Evolutionary conservation across 2,797 vertebrate genomes (phyloP).

Genomic region (Diplodus puntazzo): DNA sequence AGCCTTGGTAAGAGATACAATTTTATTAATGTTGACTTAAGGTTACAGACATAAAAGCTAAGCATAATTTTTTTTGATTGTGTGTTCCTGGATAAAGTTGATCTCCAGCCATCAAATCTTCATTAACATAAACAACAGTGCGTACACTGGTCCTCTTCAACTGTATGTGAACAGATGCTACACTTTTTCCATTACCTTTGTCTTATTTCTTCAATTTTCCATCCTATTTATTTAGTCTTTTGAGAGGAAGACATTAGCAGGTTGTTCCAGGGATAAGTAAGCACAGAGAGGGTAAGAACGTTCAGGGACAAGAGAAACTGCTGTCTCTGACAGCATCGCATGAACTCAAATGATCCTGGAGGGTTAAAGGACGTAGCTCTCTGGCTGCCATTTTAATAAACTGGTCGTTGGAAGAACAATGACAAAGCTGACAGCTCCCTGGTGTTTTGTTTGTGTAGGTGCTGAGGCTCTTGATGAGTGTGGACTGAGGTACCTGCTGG

Average conservation of each 20-base stretch:
- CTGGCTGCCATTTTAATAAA: conserved; percentile 17
- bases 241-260: conserved; percentile 75
- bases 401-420: not conserved
- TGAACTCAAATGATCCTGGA: conserved; percentile 54
- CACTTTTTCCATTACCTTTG: conserved; percentile 57
- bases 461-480: conserved; percentile 98
- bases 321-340: conserved; percentile 41
- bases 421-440: conserved; percentile 8
- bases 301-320: conserved; percentile 75
- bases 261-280: conserved; percentile 81
- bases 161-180: conserved; percentile 41
- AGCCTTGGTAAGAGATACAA: conserved; percentile 31
- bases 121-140: conserved; percentile 61
- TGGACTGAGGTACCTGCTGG: conserved; percentile 94
- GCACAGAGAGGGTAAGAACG: conserved; percentile 68
- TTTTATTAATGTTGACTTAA: conserved; percentile 46
- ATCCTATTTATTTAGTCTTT: conserved; percentile 85
- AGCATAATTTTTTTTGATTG: conserved; percentile 51
- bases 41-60: conserved; percentile 47
- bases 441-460: conserved; percentile 81
- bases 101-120: conserved; percentile 66
- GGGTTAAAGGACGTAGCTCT: conserved; percentile 25
- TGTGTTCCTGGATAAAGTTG: conserved; percentile 60
- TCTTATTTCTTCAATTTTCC: conserved; percentile 61
- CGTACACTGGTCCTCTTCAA: conserved; percentile 37